phyloP scores from a whole-genome alignment of 2,113 vertebrate species.

The Anolis carolinensis region DNA sequence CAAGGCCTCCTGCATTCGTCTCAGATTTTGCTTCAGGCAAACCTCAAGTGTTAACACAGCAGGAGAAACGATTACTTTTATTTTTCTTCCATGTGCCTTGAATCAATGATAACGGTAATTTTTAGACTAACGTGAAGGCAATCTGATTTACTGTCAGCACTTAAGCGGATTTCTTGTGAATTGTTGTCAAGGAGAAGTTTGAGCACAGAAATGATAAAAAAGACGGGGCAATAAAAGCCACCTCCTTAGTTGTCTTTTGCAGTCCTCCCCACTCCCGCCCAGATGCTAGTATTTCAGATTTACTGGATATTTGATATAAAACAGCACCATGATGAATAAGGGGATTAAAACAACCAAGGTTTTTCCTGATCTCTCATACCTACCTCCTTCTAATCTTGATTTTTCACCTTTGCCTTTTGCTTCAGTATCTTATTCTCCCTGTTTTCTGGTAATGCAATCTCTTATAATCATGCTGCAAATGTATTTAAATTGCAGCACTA shows the following conservation, averaged over 20 bases:
- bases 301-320: background rate
- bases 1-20: background rate
- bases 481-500: background rate
- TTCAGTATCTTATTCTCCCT: background rate
- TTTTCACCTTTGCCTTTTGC: background rate
- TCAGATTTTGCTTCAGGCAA: background rate
- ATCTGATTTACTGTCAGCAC: background rate
- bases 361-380: too few species aligned
- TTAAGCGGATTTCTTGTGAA: constrained; percentile 1
- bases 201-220: background rate
- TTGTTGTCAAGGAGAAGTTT: background rate
- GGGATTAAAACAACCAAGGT: too few species aligned
- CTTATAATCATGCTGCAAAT: background rate
- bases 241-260: background rate
- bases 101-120: background rate
- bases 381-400: background rate
- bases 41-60: background rate
- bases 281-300: background rate
- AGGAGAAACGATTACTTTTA: background rate
- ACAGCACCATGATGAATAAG: background rate
- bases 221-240: background rate
- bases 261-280: background rate
- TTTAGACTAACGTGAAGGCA: background rate
- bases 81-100: background rate
- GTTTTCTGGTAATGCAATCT: background rate